phyloP scores from a whole-genome alignment of 1,140 invertebrate species.

The Achroia grisella region DNA sequence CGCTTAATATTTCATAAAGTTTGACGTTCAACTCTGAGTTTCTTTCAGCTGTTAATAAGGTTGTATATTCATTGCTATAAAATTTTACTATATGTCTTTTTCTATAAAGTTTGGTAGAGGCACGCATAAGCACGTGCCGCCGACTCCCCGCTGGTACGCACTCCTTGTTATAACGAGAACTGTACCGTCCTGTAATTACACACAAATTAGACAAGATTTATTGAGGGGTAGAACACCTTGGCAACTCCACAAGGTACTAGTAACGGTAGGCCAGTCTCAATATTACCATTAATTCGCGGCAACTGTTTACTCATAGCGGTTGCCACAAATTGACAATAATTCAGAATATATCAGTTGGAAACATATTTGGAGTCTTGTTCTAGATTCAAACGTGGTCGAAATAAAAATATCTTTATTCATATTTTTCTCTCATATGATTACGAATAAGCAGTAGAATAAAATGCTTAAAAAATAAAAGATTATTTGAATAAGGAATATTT shows the following conservation, averaged over 20 bases:
- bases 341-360: background rate
- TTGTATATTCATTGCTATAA: conserved; percentile 12
- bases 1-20: conserved; percentile 14
- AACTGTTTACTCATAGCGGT: conserved; percentile 3
- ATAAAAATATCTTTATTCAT: too few relatives aligned
- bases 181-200: conserved; percentile 70
- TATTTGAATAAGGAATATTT: too few relatives aligned
- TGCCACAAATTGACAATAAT: conserved; percentile 2
- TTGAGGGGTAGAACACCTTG: conserved; percentile 70
- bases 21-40: conserved; percentile 13
- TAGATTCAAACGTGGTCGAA: too few relatives aligned
- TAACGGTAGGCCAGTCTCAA: conserved; percentile 65
- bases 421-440: too few relatives aligned
- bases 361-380: too few relatives aligned
- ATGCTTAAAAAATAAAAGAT: too few relatives aligned
- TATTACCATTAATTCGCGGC: conserved; percentile 63
- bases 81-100: conserved; percentile 19
- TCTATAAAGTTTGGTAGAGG: conserved; percentile 6
- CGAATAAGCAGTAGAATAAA: too few relatives aligned
- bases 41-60: conserved; percentile 5
- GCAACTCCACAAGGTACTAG: conserved; percentile 69
- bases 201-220: conserved; percentile 74
- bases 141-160: conserved; percentile 61
- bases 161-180: conserved; percentile 67
- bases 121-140: conserved; percentile 67